phyloP scores from a whole-genome alignment of 2,888 invertebrate genomes.

The Exephanes ischioxanthus region DNA sequence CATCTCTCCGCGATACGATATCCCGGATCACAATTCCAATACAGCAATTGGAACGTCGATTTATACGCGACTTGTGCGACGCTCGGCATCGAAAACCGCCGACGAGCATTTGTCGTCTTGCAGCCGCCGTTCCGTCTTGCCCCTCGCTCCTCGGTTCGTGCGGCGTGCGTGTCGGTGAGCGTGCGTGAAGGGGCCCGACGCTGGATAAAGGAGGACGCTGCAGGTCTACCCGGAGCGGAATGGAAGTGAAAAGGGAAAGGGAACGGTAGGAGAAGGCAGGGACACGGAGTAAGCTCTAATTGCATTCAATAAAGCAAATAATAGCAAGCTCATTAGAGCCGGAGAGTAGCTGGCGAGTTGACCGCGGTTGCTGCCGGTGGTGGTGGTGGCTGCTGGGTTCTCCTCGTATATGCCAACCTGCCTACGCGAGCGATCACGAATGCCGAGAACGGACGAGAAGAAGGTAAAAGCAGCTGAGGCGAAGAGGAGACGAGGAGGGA shows the following conservation, averaged over 20 bases:
- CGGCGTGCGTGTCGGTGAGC: conserved; percentile 47
- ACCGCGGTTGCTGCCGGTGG: conserved; percentile 71
- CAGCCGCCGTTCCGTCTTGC: conserved; percentile 18
- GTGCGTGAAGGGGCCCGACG: conserved; percentile 39
- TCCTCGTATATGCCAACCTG: conserved; percentile 77
- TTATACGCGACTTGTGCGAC: too few species aligned
- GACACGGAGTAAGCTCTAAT: conserved; percentile 84
- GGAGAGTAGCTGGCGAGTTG: conserved; percentile 79
- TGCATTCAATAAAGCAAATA: conserved; percentile 84
- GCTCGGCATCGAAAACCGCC: not conserved
- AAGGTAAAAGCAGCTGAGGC: conserved; percentile 49
- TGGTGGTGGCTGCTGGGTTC: conserved; percentile 38
- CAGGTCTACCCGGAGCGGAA: conserved; percentile 26
- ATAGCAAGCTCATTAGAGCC: conserved; percentile 84
- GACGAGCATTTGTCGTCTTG: not conserved
- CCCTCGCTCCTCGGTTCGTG: not conserved
- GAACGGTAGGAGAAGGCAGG: conserved; percentile 65
- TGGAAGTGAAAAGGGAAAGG: conserved; percentile 58
- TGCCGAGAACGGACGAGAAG: conserved; percentile 57
- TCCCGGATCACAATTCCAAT: not conserved
- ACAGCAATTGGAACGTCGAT: not conserved
- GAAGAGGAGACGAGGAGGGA: conserved; percentile 55
- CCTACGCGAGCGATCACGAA: conserved; percentile 75
- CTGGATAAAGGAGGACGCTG: conserved; percentile 36
- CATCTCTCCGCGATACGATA: not conserved